Conservation (phyloP, 2,888 invertebrate species). For the Hydraecia micacea region DNA sequence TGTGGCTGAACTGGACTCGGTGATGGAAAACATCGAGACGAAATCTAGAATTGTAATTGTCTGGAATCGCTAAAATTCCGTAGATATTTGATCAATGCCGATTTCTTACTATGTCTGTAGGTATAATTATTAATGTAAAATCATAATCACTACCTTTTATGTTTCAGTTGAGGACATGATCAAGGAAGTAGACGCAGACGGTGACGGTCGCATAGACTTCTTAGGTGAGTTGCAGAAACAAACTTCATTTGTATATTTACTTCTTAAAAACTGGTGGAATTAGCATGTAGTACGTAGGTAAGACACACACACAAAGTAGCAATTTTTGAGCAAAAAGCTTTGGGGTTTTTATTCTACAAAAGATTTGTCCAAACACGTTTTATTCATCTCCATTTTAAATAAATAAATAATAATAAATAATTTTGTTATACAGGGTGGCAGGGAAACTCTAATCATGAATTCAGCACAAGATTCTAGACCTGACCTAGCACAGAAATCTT, state of each 20-base stretch:
- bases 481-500: too few species aligned
- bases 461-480: too few species aligned
- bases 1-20: neutral
- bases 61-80: neutral
- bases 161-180: constrained; percentile 97
- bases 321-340: neutral
- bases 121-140: neutral
- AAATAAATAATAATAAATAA: too few species aligned
- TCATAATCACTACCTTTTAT: neutral
- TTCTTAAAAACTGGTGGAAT: neutral
- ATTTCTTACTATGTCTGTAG: neutral
- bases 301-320: neutral
- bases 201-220: constrained; percentile 98
- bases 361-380: neutral
- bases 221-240: constrained; percentile 91
- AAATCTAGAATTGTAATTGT: neutral
- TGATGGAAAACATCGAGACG: neutral
- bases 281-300: neutral
- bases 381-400: neutral
- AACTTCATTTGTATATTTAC: neutral
- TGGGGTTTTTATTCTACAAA: neutral
- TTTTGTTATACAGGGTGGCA: neutral
- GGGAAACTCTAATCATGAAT: too few species aligned
- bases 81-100: neutral
- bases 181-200: constrained; percentile 98